Conservation (phyloP, 2,113 vertebrate genomes). For the Glaucidium brasilianum region DNA sequence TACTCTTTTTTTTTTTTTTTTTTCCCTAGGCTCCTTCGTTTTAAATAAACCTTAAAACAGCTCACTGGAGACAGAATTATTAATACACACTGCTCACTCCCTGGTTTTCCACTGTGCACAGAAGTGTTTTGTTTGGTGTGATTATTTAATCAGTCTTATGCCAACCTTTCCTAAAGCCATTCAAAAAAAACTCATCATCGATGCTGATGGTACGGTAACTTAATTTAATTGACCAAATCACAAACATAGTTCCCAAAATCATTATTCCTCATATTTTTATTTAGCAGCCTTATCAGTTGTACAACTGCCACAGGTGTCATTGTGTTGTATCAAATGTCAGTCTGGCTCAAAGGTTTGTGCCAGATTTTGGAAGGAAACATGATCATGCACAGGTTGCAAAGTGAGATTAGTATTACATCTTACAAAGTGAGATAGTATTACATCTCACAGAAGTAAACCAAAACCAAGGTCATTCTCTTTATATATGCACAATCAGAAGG, state of each 20-base stretch:
- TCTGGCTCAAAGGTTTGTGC: not conserved
- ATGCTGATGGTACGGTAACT: not conserved
- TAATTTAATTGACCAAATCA: not conserved
- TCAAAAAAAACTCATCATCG: not conserved
- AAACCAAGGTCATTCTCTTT: not conserved
- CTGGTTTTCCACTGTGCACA: not conserved
- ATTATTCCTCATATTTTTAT: not conserved
- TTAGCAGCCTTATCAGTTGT: not conserved
- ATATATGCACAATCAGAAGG: not conserved
- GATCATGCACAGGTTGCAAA: not conserved
- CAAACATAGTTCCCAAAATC: not conserved
- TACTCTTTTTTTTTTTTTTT: not conserved
- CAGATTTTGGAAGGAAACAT: not conserved
- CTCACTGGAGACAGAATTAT: not conserved
- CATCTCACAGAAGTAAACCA: not conserved
- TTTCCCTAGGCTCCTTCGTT: not conserved
- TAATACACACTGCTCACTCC: not conserved
- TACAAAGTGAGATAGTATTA: not conserved
- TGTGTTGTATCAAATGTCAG: not conserved
- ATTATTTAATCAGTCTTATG: not conserved
- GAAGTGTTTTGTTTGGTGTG: not conserved
- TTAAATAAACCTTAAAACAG: not conserved
- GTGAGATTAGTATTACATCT: not conserved
- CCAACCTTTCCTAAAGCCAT: not conserved
- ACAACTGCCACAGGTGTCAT: not conserved